Evolutionary conservation across 1,140 invertebrate species (phyloP).

Genomic region (Camponotus pennsylvanicus): DNA sequence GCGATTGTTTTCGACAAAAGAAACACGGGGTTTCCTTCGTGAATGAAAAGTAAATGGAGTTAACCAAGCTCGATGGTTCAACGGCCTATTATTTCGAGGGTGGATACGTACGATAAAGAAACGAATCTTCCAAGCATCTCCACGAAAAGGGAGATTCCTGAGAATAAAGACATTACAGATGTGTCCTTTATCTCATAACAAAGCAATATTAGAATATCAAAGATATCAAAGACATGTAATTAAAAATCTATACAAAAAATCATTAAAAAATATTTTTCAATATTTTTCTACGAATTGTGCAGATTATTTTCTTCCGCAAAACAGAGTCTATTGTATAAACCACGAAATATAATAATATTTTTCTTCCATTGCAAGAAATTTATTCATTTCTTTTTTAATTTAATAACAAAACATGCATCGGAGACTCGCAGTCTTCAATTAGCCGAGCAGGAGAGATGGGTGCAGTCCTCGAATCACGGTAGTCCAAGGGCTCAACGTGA

Average conservation of each 20-base stretch:
- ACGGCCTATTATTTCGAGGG: slow-evolving; percentile 71
- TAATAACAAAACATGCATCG: not conserved
- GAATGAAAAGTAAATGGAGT: slow-evolving; percentile 75
- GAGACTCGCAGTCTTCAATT: slow-evolving; percentile 60
- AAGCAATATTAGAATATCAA: slow-evolving; percentile 18
- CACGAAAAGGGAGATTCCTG: slow-evolving; percentile 34
- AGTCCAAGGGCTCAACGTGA: slow-evolving; percentile 64
- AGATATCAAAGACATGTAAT: not conserved
- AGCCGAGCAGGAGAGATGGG: slow-evolving; percentile 52
- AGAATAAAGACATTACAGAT: slow-evolving; percentile 24
- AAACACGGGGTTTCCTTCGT: slow-evolving; percentile 55
- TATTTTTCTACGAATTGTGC: slow-evolving; percentile 6
- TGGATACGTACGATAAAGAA: slow-evolving; percentile 67
- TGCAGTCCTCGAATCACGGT: slow-evolving; percentile 60
- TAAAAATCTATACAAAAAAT: too few relatives aligned
- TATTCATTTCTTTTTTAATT: slow-evolving; percentile 29
- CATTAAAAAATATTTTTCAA: too few relatives aligned
- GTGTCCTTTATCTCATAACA: not conserved
- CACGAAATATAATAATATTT: not conserved
- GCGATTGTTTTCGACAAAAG: slow-evolving; percentile 75
- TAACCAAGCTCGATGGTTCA: slow-evolving; percentile 69
- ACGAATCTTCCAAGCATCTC: slow-evolving; percentile 64
- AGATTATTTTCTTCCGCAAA: not conserved
- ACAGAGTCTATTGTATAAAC: not conserved
- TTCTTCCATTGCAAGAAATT: not conserved